Conservation (phyloP, 2,797 vertebrate genomes). For the Hapalemur alaotrensis region DNA sequence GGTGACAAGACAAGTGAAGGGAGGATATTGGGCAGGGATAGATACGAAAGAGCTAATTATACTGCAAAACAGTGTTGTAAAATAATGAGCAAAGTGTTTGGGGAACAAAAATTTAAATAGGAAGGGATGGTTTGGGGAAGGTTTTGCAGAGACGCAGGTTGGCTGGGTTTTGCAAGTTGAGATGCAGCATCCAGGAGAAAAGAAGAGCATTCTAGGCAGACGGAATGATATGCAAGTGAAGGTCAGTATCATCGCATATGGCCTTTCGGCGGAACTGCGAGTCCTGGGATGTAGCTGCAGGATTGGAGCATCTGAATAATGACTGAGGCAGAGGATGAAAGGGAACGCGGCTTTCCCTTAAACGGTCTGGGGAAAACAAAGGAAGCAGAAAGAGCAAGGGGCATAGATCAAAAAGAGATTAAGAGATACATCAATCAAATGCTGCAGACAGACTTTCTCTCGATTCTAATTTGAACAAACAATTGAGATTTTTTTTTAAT, state of each 20-base stretch:
- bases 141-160: neutral
- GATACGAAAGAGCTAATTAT: neutral
- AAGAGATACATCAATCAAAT: neutral
- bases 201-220: neutral
- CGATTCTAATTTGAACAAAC: neutral
- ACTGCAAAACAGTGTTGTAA: neutral
- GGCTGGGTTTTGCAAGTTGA: neutral
- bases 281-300: neutral
- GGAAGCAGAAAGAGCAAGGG: neutral
- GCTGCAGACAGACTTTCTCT: neutral
- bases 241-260: accelerated
- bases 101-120: neutral
- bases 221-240: neutral
- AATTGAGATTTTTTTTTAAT: neutral
- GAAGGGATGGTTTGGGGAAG: neutral
- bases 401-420: neutral
- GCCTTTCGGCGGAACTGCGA: neutral
- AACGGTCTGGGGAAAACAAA: too few species aligned
- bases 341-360: neutral
- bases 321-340: neutral
- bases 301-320: neutral
- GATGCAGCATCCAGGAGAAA: accelerated
- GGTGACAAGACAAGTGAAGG: too few species aligned
- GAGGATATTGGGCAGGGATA: neutral
- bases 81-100: neutral